Conservation (phyloP, 2,797 vertebrate genomes). For the Naso thynnoides region DNA sequence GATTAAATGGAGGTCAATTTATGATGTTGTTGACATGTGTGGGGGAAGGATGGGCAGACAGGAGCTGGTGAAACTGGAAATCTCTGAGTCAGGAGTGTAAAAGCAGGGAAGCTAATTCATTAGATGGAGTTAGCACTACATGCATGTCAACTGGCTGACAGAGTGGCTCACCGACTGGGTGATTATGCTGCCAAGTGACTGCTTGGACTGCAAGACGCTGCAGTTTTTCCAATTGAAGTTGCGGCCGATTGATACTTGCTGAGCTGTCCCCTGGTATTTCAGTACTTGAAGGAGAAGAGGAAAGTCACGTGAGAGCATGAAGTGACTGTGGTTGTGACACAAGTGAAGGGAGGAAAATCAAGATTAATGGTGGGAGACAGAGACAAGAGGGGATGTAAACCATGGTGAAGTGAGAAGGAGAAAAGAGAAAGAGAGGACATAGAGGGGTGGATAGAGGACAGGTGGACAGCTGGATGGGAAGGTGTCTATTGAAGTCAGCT, state of each 20-base stretch:
- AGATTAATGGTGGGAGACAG: neutral
- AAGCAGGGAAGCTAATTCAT: constrained; percentile 60
- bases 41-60: constrained; percentile 33
- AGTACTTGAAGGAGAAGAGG: neutral
- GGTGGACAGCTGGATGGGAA: constrained; percentile 35
- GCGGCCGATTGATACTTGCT: constrained; percentile 29
- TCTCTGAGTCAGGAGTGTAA: constrained; percentile 39
- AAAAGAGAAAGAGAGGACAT: constrained; percentile 8
- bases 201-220: constrained; percentile 22
- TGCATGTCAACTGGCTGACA: constrained; percentile 49
- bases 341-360: constrained; percentile 1
- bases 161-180: constrained; percentile 45
- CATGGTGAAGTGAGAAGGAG: neutral
- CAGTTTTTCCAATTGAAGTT: constrained; percentile 52
- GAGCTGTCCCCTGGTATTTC: neutral
- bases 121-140: constrained; percentile 39
- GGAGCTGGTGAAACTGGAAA: constrained; percentile 66
- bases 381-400: neutral
- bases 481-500: constrained; percentile 8
- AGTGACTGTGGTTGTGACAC: constrained; percentile 1
- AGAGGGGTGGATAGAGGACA: constrained; percentile 25
- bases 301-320: neutral
- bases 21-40: constrained; percentile 63
- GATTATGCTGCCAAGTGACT: constrained; percentile 34
- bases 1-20: constrained; percentile 79